phyloP scores from a whole-genome alignment of 2,797 vertebrate species.

The Mus minutoides region DNA sequence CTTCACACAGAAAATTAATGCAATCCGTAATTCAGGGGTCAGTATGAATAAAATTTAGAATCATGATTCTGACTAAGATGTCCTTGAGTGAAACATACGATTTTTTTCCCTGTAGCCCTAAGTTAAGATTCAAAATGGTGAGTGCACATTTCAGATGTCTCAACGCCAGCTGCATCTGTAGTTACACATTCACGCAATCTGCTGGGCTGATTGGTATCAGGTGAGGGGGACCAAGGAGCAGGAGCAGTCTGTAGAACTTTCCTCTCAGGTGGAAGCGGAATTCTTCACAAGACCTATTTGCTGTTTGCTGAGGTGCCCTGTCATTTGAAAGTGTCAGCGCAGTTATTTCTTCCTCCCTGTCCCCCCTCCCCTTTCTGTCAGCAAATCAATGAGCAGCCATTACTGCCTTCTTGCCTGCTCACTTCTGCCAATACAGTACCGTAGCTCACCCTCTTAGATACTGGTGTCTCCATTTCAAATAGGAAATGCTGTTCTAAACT shows the following conservation, averaged over 20 bases:
- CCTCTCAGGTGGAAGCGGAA: neutral
- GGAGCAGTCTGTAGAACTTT: neutral
- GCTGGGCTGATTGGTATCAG: neutral
- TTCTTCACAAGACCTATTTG: neutral
- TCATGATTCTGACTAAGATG: neutral
- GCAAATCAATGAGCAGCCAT: neutral
- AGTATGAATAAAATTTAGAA: conserved; percentile 41
- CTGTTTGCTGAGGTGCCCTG: conserved; percentile 7
- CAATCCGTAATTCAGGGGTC: conserved; percentile 4
- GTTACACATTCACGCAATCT: neutral
- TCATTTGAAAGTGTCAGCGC: neutral
- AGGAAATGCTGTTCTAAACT: conserved; percentile 45
- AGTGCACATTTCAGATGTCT: neutral
- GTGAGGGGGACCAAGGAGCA: neutral
- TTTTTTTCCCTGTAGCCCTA: neutral
- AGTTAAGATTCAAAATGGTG: neutral
- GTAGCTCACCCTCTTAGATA: neutral
- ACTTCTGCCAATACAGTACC: neutral
- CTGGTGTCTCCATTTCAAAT: conserved; percentile 15
- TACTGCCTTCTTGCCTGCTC: neutral
- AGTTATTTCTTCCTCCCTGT: neutral
- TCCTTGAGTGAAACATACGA: neutral
- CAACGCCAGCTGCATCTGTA: neutral
- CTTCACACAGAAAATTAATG: conserved; percentile 45
- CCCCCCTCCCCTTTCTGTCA: neutral